Percentiles rank a stretch among this genome's conserved stretches.
These are phyloP conservation scores for Rhipidura dahli DNA, from an alignment of 2,113 vertebrate genomes.

Conservation along the genomic window DNA sequence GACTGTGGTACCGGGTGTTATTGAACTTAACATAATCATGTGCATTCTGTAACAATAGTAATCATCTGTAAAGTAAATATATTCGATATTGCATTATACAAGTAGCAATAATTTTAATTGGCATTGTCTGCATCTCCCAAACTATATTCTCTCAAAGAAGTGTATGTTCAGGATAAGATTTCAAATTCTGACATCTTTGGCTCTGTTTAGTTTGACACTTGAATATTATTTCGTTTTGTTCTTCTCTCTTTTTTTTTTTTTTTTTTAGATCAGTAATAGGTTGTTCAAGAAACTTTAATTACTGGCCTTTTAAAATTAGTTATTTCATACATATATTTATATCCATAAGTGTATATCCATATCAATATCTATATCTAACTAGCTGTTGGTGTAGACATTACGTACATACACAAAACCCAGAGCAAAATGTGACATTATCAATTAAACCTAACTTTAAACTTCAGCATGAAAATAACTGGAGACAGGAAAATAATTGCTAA, in stretches of 20 bases:
- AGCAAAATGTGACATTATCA: background rate
- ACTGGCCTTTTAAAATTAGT: background rate
- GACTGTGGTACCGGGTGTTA: background rate
- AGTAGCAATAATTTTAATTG: background rate
- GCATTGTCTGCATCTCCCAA: background rate
- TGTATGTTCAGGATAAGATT: background rate
- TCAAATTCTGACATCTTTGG: background rate
- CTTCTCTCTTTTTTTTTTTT: background rate
- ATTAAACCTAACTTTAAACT: background rate
- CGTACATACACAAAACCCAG: background rate
- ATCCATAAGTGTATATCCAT: background rate
- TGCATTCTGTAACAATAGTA: background rate
- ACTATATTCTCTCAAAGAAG: background rate
- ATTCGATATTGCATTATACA: slow-evolving; percentile 1
- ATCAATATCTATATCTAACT: background rate
- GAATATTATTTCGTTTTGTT: background rate
- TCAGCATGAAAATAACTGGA: background rate
- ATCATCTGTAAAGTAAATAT: background rate
- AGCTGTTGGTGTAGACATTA: background rate
- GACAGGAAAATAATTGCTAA: background rate
- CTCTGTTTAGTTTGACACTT: background rate
- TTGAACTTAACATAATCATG: background rate
- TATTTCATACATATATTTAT: background rate
- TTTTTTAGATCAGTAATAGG: background rate
- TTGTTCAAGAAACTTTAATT: background rate